A percentile compares a stretch with the other conserved stretches of the same genome.
These are phyloP conservation scores for Cydia pomonella DNA, from an alignment of 1,140 invertebrate species.

Conservation along the genomic window DNA sequence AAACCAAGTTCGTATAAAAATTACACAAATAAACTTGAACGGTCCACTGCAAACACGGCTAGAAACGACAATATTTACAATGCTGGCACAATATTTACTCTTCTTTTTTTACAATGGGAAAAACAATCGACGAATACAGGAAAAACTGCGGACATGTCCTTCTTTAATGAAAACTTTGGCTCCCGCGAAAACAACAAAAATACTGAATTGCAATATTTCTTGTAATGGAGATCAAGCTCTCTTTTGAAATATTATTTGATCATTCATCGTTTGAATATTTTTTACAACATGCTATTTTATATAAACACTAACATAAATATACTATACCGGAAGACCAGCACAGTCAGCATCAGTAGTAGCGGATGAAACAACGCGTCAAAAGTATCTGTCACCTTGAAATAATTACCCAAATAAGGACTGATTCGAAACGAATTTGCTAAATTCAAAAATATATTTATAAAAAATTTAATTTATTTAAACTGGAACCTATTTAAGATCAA, in stretches of 20 bases:
- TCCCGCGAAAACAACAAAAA: neutral
- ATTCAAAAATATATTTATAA: no score
- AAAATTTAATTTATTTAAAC: no score
- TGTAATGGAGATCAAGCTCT: neutral
- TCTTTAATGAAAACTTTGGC: constrained; percentile 2
- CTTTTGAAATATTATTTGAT: neutral
- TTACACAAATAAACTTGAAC: constrained; percentile 12
- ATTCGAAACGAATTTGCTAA: no score
- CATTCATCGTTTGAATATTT: no score
- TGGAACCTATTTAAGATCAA: no score
- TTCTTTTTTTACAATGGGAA: neutral
- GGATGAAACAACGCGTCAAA: no score
- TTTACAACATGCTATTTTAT: no score
- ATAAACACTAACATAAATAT: no score
- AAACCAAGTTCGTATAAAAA: neutral
- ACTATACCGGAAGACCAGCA: no score
- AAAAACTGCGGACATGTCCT: neutral
- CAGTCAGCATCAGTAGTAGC: no score
- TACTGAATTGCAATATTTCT: neutral
- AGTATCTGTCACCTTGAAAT: no score
- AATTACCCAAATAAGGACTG: no score
- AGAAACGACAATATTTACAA: constrained; percentile 17
- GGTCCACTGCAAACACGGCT: constrained; percentile 12
- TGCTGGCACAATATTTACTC: constrained; percentile 8
- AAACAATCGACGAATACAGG: neutral